Evolutionary conservation across 2,113 vertebrate genomes (phyloP), one percentile per base, ranked within the genome.

Genomic region (Rhea pennata): DNA sequence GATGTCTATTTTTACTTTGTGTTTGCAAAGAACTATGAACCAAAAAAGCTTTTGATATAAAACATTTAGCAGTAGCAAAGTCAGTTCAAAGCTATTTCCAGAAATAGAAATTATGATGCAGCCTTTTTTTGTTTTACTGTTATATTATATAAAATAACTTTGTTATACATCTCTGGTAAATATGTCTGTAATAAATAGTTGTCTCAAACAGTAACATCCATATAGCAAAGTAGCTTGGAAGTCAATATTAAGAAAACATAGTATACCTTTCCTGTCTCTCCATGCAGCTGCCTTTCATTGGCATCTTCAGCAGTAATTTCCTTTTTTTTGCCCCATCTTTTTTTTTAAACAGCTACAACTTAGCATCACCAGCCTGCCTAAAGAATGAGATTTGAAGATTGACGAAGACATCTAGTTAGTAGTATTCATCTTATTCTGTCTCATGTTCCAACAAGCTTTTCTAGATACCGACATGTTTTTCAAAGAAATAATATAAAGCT

Each of bases 1-100:
- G 95, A 50, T 7, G 0, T 95, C 92, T 97, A 90, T 96, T 97
- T 97, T 97, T 96, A 97, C 56, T 93, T 90, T 62, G 77, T 84
- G 87, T 96, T 98, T 95, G 36, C 82, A 82, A 96, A 92, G 80
- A 97, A 95, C 73, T 93, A 53, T 53, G 76, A 92, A 54, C 50
- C 78, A 96, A 89, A 97, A 97, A 97, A 97, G 87, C 62, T 88
- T 93, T 72, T 78, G 39, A 12, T 94, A 90, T 94, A 78, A 95
- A 94, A 93, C 81, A 93, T 90, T 59, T 95, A 95, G 50, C 51
- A 67, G 31, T 85, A 84, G 46, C 40, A 88, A 74, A 93, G 31
- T 48, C 67, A 92, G 75, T 94, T 86, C 96, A 96, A 90, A 93
- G 80, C 64, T 33, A 70, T 91, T 89, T 90, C 48, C 0, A 7